A percentile compares a stretch with the other conserved stretches of the same genome.
Evolutionary conservation across 2,888 invertebrate species (phyloP).

Genomic region (Empis livida): DNA sequence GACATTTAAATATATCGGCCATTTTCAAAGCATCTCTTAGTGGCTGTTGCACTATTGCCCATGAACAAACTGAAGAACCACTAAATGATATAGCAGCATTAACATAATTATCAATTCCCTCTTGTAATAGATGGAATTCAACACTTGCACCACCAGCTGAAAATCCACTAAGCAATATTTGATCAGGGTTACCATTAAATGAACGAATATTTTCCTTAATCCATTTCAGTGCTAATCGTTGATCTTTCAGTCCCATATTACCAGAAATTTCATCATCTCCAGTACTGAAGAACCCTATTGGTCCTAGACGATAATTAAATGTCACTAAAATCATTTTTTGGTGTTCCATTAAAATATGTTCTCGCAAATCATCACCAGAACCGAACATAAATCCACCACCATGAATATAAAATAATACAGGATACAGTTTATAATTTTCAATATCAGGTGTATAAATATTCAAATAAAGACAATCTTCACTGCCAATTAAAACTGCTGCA

Average conservation of each 20-base stretch:
- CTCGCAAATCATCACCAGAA: constrained; percentile 39
- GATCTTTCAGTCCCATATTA: constrained; percentile 62
- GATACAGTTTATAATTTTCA: constrained; percentile 29
- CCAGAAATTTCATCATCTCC: constrained; percentile 55
- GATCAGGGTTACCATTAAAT: constrained; percentile 57
- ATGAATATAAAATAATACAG: constrained; percentile 52
- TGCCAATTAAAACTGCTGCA: constrained; percentile 1
- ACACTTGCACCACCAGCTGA: constrained; percentile 64
- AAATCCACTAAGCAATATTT: constrained; percentile 51
- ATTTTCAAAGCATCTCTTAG: constrained; percentile 43
- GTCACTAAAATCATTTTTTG: constrained; percentile 50
- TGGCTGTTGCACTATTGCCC: constrained; percentile 43
- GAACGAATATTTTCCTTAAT: constrained; percentile 49
- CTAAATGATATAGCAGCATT: constrained; percentile 44
- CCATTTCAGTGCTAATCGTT: constrained; percentile 54
- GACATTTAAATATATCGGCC: constrained; percentile 41
- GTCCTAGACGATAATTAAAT: constrained; percentile 54
- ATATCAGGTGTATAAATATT: constrained; percentile 44
- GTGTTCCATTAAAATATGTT: constrained; percentile 45
- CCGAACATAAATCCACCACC: constrained; percentile 58
- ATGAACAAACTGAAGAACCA: constrained; percentile 48
- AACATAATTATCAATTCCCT: constrained; percentile 17
- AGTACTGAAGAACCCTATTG: constrained; percentile 58
- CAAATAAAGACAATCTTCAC: constrained; percentile 30
- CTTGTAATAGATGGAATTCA: constrained; percentile 52